Evolutionary conservation across 2,113 vertebrate genomes (phyloP).

Genomic region (Gymnocephalus cernua): DNA sequence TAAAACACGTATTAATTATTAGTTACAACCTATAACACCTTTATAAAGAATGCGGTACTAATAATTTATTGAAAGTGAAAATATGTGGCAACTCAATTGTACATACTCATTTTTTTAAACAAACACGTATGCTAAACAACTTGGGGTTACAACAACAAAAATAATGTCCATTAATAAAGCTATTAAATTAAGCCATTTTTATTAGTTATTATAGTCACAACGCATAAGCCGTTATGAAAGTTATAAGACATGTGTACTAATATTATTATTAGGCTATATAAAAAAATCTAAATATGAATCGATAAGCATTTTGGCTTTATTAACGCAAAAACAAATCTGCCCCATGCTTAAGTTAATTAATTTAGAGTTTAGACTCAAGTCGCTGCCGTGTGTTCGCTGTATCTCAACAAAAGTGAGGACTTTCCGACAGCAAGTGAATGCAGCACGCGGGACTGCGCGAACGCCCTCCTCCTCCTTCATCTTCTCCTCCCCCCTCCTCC

Average conservation of each 20-base stretch:
- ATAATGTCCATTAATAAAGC: too few relatives aligned
- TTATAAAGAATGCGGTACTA: too few relatives aligned
- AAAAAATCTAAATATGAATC: neutral
- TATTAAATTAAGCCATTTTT: neutral
- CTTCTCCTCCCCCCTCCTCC: neutral
- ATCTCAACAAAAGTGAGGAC: accelerated
- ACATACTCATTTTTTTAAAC: too few relatives aligned
- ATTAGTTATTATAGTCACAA: neutral
- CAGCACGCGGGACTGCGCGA: conserved; percentile 53
- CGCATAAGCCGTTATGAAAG: neutral
- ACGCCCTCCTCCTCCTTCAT: conserved; percentile 21
- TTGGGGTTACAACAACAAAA: neutral
- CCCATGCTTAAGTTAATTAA: neutral
- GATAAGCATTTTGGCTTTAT: neutral
- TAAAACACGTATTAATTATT: too few relatives aligned
- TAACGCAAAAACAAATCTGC: neutral
- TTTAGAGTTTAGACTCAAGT: neutral
- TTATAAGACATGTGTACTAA: neutral
- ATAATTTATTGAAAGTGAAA: too few relatives aligned
- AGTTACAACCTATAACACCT: too few relatives aligned
- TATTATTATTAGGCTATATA: too few relatives aligned
- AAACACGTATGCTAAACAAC: neutral
- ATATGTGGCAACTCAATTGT: too few relatives aligned
- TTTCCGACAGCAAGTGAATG: conserved; percentile 59
- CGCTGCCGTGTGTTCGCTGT: too few relatives aligned